A percentile compares a stretch with the other conserved stretches of the same genome.
Evolutionary conservation across 2,113 vertebrate genomes (phyloP).

Genomic region (Abramis brama): DNA sequence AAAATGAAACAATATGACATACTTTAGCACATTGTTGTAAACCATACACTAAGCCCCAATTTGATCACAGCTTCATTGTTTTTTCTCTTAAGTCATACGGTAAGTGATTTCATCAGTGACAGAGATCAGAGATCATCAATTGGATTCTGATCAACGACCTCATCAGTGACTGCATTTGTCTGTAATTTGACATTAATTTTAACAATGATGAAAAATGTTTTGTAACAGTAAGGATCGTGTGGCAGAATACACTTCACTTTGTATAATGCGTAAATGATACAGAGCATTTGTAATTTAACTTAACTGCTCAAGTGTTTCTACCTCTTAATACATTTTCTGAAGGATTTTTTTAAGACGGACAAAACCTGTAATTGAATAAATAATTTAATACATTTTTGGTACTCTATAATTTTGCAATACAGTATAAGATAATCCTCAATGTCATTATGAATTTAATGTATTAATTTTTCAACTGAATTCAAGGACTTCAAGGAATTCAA

Average conservation of each 20-base stretch:
- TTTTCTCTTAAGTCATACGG: background rate
- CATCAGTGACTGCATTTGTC: background rate
- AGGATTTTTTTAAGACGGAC: background rate
- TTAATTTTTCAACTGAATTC: background rate
- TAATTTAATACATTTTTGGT: background rate
- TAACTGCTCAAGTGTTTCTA: background rate
- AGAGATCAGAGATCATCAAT: background rate
- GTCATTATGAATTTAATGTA: background rate
- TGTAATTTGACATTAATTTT: background rate
- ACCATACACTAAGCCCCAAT: background rate
- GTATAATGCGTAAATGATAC: background rate
- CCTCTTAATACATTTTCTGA: background rate
- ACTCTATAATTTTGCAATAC: background rate
- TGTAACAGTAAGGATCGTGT: no score
- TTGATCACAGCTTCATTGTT: background rate
- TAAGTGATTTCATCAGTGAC: background rate
- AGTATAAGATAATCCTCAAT: background rate
- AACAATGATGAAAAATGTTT: background rate
- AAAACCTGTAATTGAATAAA: background rate
- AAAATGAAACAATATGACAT: background rate
- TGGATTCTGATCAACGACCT: background rate
- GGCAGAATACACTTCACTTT: background rate
- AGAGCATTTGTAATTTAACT: background rate
- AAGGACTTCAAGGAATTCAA: background rate
- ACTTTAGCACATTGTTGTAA: background rate